Percentiles rank a stretch among this genome's conserved stretches.
Evolutionary conservation across 2,113 vertebrate genomes (phyloP).

Genomic region (Cyanoderma ruficeps): DNA sequence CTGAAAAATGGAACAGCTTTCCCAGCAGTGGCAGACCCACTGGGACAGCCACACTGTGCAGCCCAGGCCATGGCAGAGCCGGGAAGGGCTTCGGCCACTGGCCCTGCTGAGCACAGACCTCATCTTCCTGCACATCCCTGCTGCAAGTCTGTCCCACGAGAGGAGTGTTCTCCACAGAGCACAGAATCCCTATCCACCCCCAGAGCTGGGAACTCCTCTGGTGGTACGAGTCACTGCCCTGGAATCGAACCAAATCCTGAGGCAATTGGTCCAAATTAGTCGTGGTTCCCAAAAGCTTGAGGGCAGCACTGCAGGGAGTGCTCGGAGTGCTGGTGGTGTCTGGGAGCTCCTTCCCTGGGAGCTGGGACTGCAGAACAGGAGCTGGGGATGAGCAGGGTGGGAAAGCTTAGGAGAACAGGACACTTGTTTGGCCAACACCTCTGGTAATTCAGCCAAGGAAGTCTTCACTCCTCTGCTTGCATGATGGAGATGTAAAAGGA

Average conservation of each 20-base stretch:
- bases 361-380: not conserved
- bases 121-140: not conserved
- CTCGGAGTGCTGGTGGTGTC: not conserved
- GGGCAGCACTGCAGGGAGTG: not conserved
- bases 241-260: not conserved
- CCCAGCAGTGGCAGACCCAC: not conserved
- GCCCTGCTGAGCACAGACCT: not conserved
- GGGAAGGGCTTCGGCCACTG: not conserved
- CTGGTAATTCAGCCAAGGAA: not conserved
- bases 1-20: not conserved
- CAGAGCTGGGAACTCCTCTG: not conserved
- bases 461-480: not conserved
- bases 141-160: not conserved
- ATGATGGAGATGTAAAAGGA: not conserved
- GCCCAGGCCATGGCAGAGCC: not conserved
- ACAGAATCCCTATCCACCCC: not conserved
- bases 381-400: not conserved
- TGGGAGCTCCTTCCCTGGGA: not conserved
- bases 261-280: not conserved
- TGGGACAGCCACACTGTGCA: accelerated
- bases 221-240: not conserved
- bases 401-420: not conserved
- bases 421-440: not conserved
- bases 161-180: not conserved
- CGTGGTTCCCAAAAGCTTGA: not conserved